These are phyloP conservation scores for Armadillidium nasatum DNA, from an alignment of 1,140 invertebrate genomes.

Conservation along the genomic window DNA sequence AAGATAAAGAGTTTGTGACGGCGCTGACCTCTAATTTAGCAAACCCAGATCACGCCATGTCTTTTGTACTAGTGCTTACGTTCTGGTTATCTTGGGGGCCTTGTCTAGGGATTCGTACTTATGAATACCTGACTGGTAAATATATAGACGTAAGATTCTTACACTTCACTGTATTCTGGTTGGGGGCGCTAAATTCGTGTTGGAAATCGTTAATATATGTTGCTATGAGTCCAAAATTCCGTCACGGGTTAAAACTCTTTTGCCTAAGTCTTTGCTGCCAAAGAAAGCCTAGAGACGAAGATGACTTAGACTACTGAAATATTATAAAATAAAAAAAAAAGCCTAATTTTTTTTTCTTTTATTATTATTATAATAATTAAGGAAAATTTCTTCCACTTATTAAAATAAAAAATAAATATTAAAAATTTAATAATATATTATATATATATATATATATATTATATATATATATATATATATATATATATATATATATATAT, in stretches of 20 bases:
- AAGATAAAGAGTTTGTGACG: conserved; percentile 89
- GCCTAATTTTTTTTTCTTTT: too few relatives aligned
- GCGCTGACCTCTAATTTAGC: conserved; percentile 82
- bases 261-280: conserved; percentile 82
- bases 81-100: conserved; percentile 92
- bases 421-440: too few relatives aligned
- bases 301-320: conserved; percentile 38
- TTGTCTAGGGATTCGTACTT: conserved; percentile 69
- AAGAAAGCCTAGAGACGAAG: conserved; percentile 34
- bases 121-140: conserved; percentile 54
- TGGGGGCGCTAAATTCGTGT: conserved; percentile 87
- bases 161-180: conserved; percentile 87
- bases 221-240: conserved; percentile 81
- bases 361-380: too few relatives aligned
- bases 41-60: conserved; percentile 91
- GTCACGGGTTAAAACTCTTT: conserved; percentile 75
- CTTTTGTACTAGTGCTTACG: conserved; percentile 79
- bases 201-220: conserved; percentile 89
- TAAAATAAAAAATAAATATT: too few relatives aligned
- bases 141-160: conserved; percentile 68
- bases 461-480: too few relatives aligned
- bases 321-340: too few relatives aligned
- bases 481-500: too few relatives aligned
- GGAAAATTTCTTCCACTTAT: too few relatives aligned
- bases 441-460: too few relatives aligned